Evolutionary conservation across 2,113 vertebrate genomes (phyloP).

Genomic region (Perca fluviatilis): DNA sequence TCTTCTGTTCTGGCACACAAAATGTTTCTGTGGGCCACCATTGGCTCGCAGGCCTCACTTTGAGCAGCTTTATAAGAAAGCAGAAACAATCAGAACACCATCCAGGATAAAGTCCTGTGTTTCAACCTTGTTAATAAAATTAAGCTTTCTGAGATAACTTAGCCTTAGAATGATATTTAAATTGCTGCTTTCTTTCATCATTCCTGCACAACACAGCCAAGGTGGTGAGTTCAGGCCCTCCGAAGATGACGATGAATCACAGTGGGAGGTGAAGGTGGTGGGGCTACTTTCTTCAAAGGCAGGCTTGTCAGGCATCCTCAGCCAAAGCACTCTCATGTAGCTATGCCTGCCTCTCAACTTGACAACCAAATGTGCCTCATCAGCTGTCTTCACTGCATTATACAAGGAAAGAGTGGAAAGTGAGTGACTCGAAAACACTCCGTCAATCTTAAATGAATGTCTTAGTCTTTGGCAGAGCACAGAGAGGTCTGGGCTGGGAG

Average conservation of each 20-base stretch:
- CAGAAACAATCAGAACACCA: background rate
- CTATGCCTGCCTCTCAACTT: slow-evolving; percentile 50
- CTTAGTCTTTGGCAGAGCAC: slow-evolving; percentile 29
- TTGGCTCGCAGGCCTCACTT: too few relatives aligned
- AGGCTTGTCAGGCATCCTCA: slow-evolving; percentile 44
- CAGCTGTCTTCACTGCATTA: slow-evolving; percentile 72
- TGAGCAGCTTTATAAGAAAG: background rate
- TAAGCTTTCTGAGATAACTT: background rate
- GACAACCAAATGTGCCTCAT: slow-evolving; percentile 67
- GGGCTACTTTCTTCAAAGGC: slow-evolving; percentile 50
- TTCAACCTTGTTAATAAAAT: background rate
- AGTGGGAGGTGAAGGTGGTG: slow-evolving; percentile 24
- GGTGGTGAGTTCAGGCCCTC: slow-evolving; percentile 19
- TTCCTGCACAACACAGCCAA: background rate
- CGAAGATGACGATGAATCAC: background rate
- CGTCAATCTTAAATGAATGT: slow-evolving; percentile 44
- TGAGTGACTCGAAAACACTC: slow-evolving; percentile 41
- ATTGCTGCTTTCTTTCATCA: slow-evolving; percentile 17
- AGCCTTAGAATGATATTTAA: slow-evolving; percentile 11
- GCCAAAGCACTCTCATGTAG: slow-evolving; percentile 50
- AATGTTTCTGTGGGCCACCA: too few relatives aligned
- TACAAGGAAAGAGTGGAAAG: slow-evolving; percentile 56
- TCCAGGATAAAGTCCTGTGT: background rate
- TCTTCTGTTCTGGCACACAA: too few relatives aligned
- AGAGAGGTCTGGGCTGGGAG: background rate